Evolutionary conservation across 2,797 vertebrate genomes (phyloP), one percentile per base, ranked within the genome.

Genomic region (Neosilurus mollespiculum): DNA sequence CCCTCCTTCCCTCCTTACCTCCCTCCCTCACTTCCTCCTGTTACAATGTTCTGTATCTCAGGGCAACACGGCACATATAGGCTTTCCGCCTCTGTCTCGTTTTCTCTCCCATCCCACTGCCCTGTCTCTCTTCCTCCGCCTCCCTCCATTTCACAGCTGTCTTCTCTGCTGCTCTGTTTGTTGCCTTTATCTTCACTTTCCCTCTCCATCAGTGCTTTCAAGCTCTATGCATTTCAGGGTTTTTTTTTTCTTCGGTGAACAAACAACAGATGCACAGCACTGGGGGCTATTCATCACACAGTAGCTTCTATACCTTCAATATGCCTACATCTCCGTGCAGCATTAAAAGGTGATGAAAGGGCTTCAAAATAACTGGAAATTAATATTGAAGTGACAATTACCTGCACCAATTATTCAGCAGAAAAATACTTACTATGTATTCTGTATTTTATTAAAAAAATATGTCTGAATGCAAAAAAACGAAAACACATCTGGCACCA

Each of bases 21-120:
- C 80, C 58, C 58, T 43, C 58, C 77, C 34, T 83, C 49, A 88
- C 87, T 87, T 89, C 86, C 90, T 91, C 92, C 93, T 92, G 90
- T 93, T 94, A 94, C 92, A 90, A 94, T 94, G 94, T 94, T 93
- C 87, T 92, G 90, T 95, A 94, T 94, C 94, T 92, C 91, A 84
- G 92, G 93, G 93, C 93, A 94, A 95, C 92, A 87, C 89, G 24
- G 86, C 88, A 90, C 91, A 92, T 90, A 91, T 89, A 89, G 78
- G 83, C 86, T 87, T 86, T 73, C 22, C 78, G 59, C 80, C 54
- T 61, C 80, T 51, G 24, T 64, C 78, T 67, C 30, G 70, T 69
- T 64, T 72, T 34, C 58, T 66, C 78, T 78, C 30, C 53, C 53
- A 49, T 81, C 84, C 72, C 83, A 71, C 85, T 86, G 87, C 86